These are phyloP conservation scores for Lineus longissimus DNA, from an alignment of 1,140 invertebrate genomes.

Conservation along the genomic window DNA sequence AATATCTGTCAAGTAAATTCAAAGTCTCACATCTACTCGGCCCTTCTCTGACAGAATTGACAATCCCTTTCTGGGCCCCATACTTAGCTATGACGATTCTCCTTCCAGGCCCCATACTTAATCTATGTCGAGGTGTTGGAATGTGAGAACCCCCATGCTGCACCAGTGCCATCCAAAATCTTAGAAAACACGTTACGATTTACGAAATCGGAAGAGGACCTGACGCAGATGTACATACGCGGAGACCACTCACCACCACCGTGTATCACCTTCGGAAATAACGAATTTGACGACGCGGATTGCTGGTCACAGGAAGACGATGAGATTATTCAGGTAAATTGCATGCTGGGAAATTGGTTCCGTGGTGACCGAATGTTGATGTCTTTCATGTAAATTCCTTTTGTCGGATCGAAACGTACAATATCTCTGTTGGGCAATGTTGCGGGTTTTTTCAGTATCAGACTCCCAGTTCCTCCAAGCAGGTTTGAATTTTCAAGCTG, in stretches of 20 bases:
- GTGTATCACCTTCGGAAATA: slow-evolving; percentile 31
- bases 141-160: slow-evolving; percentile 74
- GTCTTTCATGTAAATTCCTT: too few relatives aligned
- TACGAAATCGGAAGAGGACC: slow-evolving; percentile 90
- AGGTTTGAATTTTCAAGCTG: too few relatives aligned
- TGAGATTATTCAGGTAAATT: slow-evolving; percentile 77
- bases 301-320: slow-evolving; percentile 95
- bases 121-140: slow-evolving; percentile 95
- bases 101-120: slow-evolving; percentile 85
- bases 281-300: slow-evolving; percentile 62
- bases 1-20: too few relatives aligned
- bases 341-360: too few relatives aligned
- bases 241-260: slow-evolving; percentile 31
- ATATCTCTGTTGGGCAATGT: too few relatives aligned
- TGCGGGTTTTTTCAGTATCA: too few relatives aligned
- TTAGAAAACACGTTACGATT: slow-evolving; percentile 67
- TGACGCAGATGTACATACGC: slow-evolving; percentile 52
- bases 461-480: too few relatives aligned
- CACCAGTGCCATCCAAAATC: slow-evolving; percentile 74
- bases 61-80: too few relatives aligned
- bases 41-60: too few relatives aligned
- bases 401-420: too few relatives aligned
- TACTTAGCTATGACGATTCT: too few relatives aligned
- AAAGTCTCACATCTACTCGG: too few relatives aligned
- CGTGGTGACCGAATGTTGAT: background rate